A percentile compares a stretch with the other conserved stretches of the same genome.
Conservation (phyloP, 2,113 vertebrate species). For the Carlito syrichta region DNA sequence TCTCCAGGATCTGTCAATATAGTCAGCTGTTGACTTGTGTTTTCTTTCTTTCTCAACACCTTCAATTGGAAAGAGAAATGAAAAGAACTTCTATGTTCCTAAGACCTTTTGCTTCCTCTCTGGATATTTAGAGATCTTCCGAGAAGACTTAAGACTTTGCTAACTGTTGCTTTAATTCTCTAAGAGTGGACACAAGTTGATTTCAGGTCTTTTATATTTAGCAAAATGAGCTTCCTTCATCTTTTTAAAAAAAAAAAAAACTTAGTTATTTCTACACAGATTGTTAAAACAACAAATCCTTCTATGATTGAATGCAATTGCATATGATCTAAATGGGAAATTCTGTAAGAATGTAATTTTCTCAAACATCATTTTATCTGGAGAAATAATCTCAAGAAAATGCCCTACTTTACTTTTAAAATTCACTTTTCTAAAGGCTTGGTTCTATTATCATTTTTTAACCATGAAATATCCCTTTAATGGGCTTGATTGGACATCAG, state of each 20-base stretch:
- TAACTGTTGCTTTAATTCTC: not conserved
- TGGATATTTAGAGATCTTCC: not conserved
- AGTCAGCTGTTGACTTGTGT: not conserved
- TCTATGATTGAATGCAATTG: not conserved
- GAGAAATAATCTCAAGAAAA: not conserved
- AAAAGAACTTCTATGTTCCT: not conserved
- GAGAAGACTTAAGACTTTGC: not conserved
- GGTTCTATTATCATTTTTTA: not conserved
- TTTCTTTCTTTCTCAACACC: not conserved
- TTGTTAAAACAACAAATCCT: not conserved
- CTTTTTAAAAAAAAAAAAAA: not conserved
- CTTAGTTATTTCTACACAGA: not conserved
- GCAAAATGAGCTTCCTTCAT: not conserved
- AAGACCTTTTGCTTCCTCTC: not conserved
- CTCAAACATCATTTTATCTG: not conserved
- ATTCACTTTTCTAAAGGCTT: not conserved
- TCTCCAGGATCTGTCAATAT: not conserved
- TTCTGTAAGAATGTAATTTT: constrained; percentile 2
- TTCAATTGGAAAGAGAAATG: not conserved
- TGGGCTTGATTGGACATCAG: not conserved
- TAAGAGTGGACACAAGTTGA: not conserved
- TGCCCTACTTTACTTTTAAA: not conserved
- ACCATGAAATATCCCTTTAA: not conserved
- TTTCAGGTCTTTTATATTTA: not conserved
- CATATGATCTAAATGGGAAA: not conserved